Evolutionary conservation across 2,888 invertebrate genomes (phyloP).

Genomic region (Napeogenes inachia): DNA sequence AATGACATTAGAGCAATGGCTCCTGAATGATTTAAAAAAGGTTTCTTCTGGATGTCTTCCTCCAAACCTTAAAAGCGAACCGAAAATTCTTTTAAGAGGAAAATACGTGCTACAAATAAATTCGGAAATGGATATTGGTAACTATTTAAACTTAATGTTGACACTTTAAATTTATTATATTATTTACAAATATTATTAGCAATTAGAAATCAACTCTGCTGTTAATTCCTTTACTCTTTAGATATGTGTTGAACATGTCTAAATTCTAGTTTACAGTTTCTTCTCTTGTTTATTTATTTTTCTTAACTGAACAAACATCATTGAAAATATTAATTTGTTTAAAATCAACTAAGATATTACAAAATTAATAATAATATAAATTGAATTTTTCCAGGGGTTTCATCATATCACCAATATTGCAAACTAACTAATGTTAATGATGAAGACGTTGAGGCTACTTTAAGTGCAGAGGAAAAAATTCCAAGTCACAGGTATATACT

Average conservation of each 20-base stretch:
- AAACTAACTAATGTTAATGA: constrained; percentile 73
- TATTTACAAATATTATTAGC: too few species aligned
- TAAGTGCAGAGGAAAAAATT: constrained; percentile 56
- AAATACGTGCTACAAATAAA: constrained; percentile 81
- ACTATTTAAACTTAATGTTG: neutral
- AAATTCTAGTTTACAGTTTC: too few species aligned
- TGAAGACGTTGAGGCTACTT: constrained; percentile 74
- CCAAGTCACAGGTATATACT: constrained; percentile 6
- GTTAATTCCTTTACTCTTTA: too few species aligned
- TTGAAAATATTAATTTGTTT: neutral
- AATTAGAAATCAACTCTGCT: too few species aligned
- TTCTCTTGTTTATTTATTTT: too few species aligned
- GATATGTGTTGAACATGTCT: too few species aligned
- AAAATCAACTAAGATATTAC: neutral
- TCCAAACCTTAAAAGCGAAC: constrained; percentile 63
- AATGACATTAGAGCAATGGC: constrained; percentile 82
- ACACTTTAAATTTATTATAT: too few species aligned
- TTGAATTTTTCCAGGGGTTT: constrained; percentile 50
- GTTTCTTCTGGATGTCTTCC: constrained; percentile 81
- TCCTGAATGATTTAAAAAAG: constrained; percentile 79
- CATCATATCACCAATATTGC: constrained; percentile 78
- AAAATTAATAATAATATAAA: neutral
- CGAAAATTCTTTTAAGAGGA: constrained; percentile 69
- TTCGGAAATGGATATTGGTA: constrained; percentile 79
- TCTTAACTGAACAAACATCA: too few species aligned